Evolutionary conservation across 2,113 vertebrate genomes (phyloP), one percentile per base, ranked within the genome.

Genomic region (Macaca mulatta): DNA sequence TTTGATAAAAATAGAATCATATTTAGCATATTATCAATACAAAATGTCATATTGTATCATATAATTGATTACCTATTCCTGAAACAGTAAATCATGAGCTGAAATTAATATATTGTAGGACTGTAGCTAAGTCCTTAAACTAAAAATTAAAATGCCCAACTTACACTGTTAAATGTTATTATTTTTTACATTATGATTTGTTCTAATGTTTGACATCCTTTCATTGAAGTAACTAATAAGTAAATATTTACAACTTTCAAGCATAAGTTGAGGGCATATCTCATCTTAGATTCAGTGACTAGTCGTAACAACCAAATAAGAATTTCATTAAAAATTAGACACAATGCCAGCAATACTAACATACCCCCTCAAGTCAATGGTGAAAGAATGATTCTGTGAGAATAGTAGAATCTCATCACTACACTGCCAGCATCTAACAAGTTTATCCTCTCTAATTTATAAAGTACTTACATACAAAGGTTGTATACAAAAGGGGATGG

Each of bases 21-120:
- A 81, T 92, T 96, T 83, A 91, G 10, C 50, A 79, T 83, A 87
- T 80, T 93, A 93, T 85, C 78, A 69, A 92, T 95, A 83, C 4
- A 85, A 96, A 94, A 89, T 94, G 74, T 90, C 86, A 91, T 84
- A 92, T n/a, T 88, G 4, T 85, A 96, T 94, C 30, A 93, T 35
- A 32, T n/a, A 90, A 93, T 82, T 92, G 32, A 92, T 94, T 80
- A 83, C 12, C 77, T 86, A 64, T 40, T 69, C n/a, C 93, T 89
- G 25, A 3, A 70, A 96, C 27, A 77, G 83, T 94, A 95, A 96
- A 85, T 90, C 43, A 92, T 64, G 38, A 93, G 17, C 70, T 94
- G 80, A 96, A 93, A 93, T 79, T 95, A 93, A 86, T 92, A 43
- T 32, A 50, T 59, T 89, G 14, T 48, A 55, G 59, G 17, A 27